phyloP scores from a whole-genome alignment of 2,113 vertebrate species.

The Microtus richardsoni region DNA sequence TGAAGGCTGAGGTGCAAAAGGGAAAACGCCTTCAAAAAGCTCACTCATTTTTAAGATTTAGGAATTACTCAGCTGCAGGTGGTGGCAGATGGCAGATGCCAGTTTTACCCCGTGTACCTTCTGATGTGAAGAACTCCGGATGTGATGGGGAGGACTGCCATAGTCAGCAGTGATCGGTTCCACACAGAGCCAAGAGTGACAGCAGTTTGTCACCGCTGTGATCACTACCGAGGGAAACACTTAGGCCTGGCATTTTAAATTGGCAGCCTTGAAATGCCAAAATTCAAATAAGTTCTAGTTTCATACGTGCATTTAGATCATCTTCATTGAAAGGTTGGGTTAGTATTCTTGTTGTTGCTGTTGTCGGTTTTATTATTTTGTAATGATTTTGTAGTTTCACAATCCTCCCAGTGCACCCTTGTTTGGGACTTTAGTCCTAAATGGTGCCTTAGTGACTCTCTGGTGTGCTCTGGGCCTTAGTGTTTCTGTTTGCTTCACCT shows the following conservation, averaged over 20 bases:
- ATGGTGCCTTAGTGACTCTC: neutral
- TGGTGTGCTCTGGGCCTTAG: neutral
- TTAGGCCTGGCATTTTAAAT: neutral
- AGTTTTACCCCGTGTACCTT: neutral
- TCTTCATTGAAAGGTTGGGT: neutral
- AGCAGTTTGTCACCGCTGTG: neutral
- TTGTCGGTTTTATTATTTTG: neutral
- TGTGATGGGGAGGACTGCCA: neutral
- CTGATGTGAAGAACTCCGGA: neutral
- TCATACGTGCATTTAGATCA: neutral
- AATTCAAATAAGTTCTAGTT: conserved; percentile 1
- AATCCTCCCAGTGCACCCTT: neutral
- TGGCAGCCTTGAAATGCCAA: neutral
- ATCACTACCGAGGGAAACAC: conserved; percentile 22
- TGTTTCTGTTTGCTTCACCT: neutral
- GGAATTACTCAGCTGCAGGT: conserved; percentile 6
- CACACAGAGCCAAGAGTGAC: neutral
- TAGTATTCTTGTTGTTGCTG: neutral
- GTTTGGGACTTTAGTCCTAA: neutral
- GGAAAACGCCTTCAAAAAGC: neutral
- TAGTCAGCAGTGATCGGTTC: neutral
- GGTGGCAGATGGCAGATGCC: neutral
- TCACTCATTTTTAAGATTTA: neutral
- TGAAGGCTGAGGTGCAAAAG: neutral
- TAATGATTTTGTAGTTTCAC: neutral